Conservation (phyloP, 1,140 invertebrate species). For the Thereuonema tuberculata region DNA sequence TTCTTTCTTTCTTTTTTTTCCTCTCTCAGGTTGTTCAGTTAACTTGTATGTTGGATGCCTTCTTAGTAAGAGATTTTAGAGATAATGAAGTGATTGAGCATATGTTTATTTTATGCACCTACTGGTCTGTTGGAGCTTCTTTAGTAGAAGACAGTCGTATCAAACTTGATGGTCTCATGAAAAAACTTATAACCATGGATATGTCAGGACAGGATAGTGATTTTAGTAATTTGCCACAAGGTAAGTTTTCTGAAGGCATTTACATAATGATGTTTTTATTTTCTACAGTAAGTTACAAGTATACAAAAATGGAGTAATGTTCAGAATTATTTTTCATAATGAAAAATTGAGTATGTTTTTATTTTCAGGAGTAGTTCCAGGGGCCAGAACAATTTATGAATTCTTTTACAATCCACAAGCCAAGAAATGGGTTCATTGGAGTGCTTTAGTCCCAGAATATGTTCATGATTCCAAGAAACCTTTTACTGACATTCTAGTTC, state of each 20-base stretch:
- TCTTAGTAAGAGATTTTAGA: constrained; percentile 32
- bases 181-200: constrained; percentile 50
- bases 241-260: constrained; percentile 38
- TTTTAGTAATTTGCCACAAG: constrained; percentile 42
- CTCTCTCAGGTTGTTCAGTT: constrained; percentile 53
- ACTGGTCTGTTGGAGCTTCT: constrained; percentile 67
- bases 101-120: constrained; percentile 58
- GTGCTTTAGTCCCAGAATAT: constrained; percentile 56
- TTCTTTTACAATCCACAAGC: constrained; percentile 57
- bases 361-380: constrained; percentile 8
- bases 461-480: constrained; percentile 49
- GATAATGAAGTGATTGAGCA: constrained; percentile 42
- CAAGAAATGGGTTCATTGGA: constrained; percentile 73
- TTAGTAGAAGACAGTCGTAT: constrained; percentile 49
- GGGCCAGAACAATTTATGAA: constrained; percentile 55
- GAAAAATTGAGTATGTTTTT: neutral
- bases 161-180: constrained; percentile 65
- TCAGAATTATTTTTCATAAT: too few relatives aligned
- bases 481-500: constrained; percentile 73
- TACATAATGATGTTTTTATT: too few relatives aligned
- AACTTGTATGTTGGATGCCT: constrained; percentile 60
- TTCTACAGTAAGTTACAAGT: too few relatives aligned
- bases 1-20: neutral
- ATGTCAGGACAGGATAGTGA: constrained; percentile 45
- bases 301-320: too few relatives aligned